Base-by-base conservation (phyloP, 1,140 invertebrate genomes). In the Stratiolaelaps scimitus region DNA sequence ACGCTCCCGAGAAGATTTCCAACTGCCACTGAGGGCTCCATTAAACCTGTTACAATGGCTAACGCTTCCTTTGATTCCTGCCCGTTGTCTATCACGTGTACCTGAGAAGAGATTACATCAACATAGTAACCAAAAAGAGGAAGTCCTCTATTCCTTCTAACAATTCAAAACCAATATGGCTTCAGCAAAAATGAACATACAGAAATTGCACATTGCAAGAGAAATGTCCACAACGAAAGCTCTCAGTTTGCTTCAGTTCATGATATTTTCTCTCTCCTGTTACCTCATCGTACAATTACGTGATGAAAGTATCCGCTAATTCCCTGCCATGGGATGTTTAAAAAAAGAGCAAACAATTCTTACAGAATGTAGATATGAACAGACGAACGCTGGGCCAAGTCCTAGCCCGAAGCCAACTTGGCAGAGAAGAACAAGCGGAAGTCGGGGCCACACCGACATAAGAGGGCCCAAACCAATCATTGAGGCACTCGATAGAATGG, bases 371-470 rank as follows among this genome's bases (percentile, higher is more conserved):
- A 60, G 53, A 26, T 60, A 60, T 34, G 53, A 60, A 34, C 53
- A 60, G 34, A 60, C 53, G 53, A 60, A 60, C 34, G 53, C 53
- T 34, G 53, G 53, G 15, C 53, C 53, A 26, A 60, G 23, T 2
- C 53, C 53, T 6, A 60, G 34, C 26, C 53, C 53, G 53, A 60
- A 60, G 26, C 26, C 26, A 1, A 23, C 53, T 60, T 60, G 53
- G 34, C 53, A 60, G 10, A 60, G 26, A 15, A 60, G 20, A 15
- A 60, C 1, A 60, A 60, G 4, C 53, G 26, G 34, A 29, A 60
- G 20, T 15, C 34, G 17, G 2, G 53, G 53, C 53, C 53, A 60
- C 17, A 29, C 15, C 0, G 53, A 19, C 53, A 60, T 26, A 1
- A 60, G 15, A 19, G 53, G 53, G 15, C 53, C 53, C 17, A 60